phyloP scores from a whole-genome alignment of 2,113 vertebrate genomes.

The Meles meles region DNA sequence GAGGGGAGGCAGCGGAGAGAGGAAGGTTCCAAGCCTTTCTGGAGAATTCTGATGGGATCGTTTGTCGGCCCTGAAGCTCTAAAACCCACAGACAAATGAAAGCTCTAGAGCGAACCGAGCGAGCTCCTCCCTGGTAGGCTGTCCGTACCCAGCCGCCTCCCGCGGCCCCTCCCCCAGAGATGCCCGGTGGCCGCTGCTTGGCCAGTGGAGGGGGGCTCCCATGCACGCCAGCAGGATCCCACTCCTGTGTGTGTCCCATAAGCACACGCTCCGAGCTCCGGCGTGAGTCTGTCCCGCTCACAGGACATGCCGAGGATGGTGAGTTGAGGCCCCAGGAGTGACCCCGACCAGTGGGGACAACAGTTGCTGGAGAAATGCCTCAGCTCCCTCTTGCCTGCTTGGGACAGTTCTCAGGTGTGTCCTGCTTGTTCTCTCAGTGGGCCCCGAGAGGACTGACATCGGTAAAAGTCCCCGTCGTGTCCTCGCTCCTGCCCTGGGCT shows the following conservation, averaged over 20 bases:
- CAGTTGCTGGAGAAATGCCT: neutral
- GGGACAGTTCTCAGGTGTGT: accelerated
- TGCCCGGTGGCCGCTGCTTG: accelerated
- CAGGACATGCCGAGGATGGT: accelerated
- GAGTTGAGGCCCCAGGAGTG: neutral
- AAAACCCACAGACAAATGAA: neutral
- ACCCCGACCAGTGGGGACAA: accelerated
- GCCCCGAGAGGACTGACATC: neutral
- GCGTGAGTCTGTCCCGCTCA: neutral
- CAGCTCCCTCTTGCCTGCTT: neutral
- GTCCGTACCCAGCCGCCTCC: neutral
- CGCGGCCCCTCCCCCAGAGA: too few species aligned
- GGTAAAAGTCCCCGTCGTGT: accelerated
- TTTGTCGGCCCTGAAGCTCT: neutral
- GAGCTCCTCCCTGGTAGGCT: accelerated
- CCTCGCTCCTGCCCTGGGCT: too few species aligned
- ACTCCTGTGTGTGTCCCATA: neutral
- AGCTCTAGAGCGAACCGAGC: neutral
- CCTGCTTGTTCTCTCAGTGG: neutral
- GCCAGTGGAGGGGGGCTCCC: neutral
- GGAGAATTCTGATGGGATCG: neutral
- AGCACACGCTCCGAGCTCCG: neutral
- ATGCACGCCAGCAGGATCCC: too few species aligned
- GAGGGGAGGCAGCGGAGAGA: accelerated
- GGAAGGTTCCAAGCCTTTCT: neutral